A percentile compares a stretch with the other conserved stretches of the same genome.
These are phyloP conservation scores for Drosophila punjabiensis DNA, from an alignment of 1,140 invertebrate genomes.

Conservation along the genomic window DNA sequence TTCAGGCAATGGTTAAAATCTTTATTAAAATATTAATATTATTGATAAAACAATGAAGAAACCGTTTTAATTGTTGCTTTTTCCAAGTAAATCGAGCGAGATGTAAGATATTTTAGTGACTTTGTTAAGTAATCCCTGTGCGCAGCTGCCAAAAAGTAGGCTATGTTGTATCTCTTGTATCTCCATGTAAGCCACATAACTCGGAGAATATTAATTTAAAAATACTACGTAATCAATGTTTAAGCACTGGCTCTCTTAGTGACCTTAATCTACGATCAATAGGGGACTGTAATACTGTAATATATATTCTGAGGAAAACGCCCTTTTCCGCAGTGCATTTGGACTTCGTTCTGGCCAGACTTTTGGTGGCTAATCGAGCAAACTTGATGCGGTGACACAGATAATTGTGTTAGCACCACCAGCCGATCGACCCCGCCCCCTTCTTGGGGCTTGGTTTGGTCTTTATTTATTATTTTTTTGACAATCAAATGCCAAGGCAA, in stretches of 20 bases:
- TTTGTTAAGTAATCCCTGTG: too few relatives aligned
- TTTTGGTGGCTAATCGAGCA: constrained; percentile 44
- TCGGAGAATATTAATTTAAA: neutral
- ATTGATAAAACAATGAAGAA: neutral
- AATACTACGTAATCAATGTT: neutral
- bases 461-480: constrained; percentile 23
- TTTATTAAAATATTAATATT: neutral
- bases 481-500: constrained; percentile 61
- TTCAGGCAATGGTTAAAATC: too few relatives aligned
- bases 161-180: neutral
- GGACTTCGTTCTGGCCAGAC: constrained; percentile 22
- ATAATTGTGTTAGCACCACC: constrained; percentile 62
- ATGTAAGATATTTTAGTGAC: neutral
- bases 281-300: neutral
- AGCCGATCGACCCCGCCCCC: constrained; percentile 32
- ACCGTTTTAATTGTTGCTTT: neutral
- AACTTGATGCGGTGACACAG: constrained; percentile 45
- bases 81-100: neutral
- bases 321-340: constrained; percentile 28
- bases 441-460: constrained; percentile 21
- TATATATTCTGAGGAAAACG: neutral
- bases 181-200: neutral
- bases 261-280: neutral
- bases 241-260: too few relatives aligned
- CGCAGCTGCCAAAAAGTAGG: neutral